A percentile compares a stretch with the other conserved stretches of the same genome.
Conservation (phyloP, 1,140 invertebrate genomes). For the Drosophila simulans region DNA sequence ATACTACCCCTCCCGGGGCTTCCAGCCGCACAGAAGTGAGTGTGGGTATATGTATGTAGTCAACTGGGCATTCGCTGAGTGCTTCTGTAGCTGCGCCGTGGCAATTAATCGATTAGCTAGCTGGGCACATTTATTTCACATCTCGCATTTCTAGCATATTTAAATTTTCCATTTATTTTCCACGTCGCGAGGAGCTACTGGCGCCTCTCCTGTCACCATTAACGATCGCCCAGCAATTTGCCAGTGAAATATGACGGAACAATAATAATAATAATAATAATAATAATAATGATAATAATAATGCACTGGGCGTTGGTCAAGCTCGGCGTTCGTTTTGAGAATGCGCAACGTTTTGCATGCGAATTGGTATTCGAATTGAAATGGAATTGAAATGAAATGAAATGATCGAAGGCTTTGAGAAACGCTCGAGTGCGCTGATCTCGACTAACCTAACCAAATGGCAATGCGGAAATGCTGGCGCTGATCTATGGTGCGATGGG, state of each 20-base stretch:
- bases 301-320: slow-evolving; percentile 53
- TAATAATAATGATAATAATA: slow-evolving; percentile 36
- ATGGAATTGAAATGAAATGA: slow-evolving; percentile 1
- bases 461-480: slow-evolving; percentile 41
- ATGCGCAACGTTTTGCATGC: slow-evolving; percentile 36
- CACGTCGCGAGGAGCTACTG: not conserved
- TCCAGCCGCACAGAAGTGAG: slow-evolving; percentile 1
- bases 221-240: slow-evolving; percentile 39
- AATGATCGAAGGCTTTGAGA: slow-evolving; percentile 27
- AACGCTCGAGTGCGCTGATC: not conserved
- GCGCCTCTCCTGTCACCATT: slow-evolving; percentile 46
- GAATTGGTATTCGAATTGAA: slow-evolving; percentile 6
- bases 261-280: slow-evolving; percentile 50
- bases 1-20: slow-evolving; percentile 8
- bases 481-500: slow-evolving; percentile 19
- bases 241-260: slow-evolving; percentile 56
- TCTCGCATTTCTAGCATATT: slow-evolving; percentile 28
- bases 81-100: slow-evolving; percentile 21
- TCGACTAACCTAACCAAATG: not conserved
- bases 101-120: slow-evolving; percentile 66
- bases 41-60: not conserved
- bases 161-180: slow-evolving; percentile 8
- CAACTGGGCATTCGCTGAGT: slow-evolving; percentile 11
- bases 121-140: slow-evolving; percentile 35
- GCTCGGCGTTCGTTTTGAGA: slow-evolving; percentile 11